These are phyloP conservation scores for Myotis daubentonii DNA, from an alignment of 2,797 vertebrate genomes.

Conservation along the genomic window DNA sequence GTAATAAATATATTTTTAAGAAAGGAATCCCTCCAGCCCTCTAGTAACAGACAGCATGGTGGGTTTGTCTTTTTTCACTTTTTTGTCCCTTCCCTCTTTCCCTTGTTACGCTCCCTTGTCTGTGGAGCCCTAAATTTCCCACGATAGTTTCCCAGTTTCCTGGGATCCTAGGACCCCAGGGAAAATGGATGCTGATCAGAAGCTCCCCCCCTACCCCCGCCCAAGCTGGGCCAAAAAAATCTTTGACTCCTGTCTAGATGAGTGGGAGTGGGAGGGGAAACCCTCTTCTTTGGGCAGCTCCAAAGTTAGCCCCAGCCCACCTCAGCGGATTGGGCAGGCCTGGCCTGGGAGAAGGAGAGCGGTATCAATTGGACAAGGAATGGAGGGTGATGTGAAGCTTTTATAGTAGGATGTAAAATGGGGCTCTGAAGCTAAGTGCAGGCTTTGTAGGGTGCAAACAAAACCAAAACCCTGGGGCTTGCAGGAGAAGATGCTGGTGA, in stretches of 20 bases:
- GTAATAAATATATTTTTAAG: background rate
- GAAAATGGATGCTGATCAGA: slow-evolving; percentile 12
- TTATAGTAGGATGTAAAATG: slow-evolving; percentile 25
- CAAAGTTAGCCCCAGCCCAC: background rate
- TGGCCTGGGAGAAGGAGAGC: background rate
- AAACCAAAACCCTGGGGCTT: background rate
- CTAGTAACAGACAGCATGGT: background rate
- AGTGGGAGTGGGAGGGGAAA: background rate
- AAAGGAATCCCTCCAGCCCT: background rate
- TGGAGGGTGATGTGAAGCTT: background rate
- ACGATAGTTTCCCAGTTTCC: slow-evolving; percentile 26
- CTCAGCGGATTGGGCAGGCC: background rate
- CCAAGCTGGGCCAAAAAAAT: background rate
- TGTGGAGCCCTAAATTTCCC: slow-evolving; percentile 29
- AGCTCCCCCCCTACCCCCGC: background rate
- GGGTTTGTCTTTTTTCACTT: slow-evolving; percentile 32
- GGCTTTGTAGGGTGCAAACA: background rate
- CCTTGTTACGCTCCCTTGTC: background rate
- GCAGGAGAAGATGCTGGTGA: background rate
- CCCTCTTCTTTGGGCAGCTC: background rate
- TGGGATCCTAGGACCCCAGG: background rate
- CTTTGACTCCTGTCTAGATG: background rate
- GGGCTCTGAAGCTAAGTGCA: background rate
- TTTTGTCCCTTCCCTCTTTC: background rate
- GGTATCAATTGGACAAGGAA: slow-evolving; percentile 32